Conservation (phyloP, 2,113 vertebrate genomes). For the Rhombomys opimus region DNA sequence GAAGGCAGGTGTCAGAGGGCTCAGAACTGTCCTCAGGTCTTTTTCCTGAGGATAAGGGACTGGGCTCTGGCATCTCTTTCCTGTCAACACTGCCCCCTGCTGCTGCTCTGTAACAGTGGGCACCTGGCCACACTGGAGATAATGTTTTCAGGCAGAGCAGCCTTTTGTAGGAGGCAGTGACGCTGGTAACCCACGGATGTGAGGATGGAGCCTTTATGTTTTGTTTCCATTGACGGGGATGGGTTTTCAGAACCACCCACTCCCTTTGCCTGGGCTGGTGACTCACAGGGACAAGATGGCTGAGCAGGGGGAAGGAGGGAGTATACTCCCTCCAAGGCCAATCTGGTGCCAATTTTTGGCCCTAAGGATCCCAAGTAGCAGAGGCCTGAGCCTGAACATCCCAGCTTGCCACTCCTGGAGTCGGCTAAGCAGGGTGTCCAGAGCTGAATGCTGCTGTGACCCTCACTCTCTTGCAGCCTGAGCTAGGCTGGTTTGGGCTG, state of each 20-base stretch:
- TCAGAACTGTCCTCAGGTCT: not conserved
- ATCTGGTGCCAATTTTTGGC: not conserved
- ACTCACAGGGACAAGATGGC: conserved; percentile 45
- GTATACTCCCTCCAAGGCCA: not conserved
- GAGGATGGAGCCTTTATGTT: conserved; percentile 44
- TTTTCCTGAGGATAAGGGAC: not conserved
- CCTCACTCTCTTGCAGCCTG: not conserved
- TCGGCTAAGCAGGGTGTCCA: no score
- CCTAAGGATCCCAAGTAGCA: not conserved
- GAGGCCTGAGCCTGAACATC: not conserved
- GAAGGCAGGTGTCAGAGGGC: not conserved
- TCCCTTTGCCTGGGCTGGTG: conserved; percentile 7
- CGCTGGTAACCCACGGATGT: not conserved
- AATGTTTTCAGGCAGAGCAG: not conserved
- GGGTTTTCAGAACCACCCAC: conserved; percentile 63
- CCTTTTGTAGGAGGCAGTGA: conserved; percentile 29
- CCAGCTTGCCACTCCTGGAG: not conserved
- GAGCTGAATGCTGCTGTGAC: not conserved
- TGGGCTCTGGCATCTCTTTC: not conserved
- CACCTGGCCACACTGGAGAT: not conserved
- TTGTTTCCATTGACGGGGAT: conserved; percentile 24
- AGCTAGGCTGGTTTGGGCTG: not conserved
- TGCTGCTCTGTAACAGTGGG: not conserved
- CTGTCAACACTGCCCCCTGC: conserved; percentile 76
- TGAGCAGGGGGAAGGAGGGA: not conserved